phyloP scores from a whole-genome alignment of 2,113 vertebrate genomes.

The Cyprinus carpio region DNA sequence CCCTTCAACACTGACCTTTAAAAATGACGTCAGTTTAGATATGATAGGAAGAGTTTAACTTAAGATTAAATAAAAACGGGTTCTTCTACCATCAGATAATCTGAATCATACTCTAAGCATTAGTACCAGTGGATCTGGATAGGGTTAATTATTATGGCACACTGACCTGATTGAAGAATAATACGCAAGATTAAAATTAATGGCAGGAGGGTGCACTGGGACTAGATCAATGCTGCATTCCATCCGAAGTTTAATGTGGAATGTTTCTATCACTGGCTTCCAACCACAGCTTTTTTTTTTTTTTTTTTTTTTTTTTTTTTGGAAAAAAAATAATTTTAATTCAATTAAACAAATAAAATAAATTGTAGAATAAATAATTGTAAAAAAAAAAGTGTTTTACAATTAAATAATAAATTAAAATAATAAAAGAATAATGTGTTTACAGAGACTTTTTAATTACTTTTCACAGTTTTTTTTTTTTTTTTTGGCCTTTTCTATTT shows the following conservation, averaged over 20 bases:
- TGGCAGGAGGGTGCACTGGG: background rate
- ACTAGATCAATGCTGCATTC: background rate
- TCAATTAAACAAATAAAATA: no score
- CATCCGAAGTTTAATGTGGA: background rate
- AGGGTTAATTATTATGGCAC: conserved; percentile 25
- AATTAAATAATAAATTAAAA: no score
- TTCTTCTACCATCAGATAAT: background rate
- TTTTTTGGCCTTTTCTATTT: background rate
- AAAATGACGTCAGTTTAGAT: background rate
- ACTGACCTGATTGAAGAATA: background rate
- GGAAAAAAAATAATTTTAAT: no score
- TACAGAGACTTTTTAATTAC: no score
- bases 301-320: no score
- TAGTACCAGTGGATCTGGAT: background rate
- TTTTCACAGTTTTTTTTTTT: no score
- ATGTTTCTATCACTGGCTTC: background rate
- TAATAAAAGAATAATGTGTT: no score
- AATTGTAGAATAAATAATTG: no score
- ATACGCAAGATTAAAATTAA: background rate
- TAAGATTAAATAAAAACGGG: background rate
- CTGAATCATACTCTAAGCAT: background rate
- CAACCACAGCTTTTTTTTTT: background rate
- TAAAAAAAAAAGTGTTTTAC: no score
- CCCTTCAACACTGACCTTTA: background rate
- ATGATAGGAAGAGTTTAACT: background rate